Conservation (phyloP, 1,140 invertebrate species). For the Achroia grisella region DNA sequence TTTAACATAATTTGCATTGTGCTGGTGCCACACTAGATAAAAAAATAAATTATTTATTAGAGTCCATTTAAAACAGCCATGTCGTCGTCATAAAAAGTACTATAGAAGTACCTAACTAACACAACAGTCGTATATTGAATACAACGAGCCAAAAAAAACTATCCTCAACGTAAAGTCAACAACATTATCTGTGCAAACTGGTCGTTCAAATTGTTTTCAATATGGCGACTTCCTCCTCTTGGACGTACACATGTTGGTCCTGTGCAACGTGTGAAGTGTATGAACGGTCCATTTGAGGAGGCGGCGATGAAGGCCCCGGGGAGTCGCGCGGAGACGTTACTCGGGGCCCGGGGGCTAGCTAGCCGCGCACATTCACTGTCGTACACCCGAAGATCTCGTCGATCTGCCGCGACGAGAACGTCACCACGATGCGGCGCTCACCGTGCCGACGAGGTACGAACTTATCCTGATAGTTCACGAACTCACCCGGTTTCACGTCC, state of each 20-base stretch:
- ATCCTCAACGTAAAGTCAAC: neutral
- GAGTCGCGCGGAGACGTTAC: constrained; percentile 34
- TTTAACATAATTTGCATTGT: constrained; percentile 38
- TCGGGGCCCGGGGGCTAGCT: constrained; percentile 53
- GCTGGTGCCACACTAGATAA: constrained; percentile 29
- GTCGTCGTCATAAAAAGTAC: constrained; percentile 23
- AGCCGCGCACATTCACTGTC: constrained; percentile 67
- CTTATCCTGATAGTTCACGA: constrained; percentile 73
- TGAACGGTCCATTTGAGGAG: constrained; percentile 43
- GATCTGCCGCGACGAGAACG: constrained; percentile 78
- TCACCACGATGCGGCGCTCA: constrained; percentile 75
- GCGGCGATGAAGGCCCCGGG: constrained; percentile 35
- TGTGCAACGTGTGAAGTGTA: constrained; percentile 39
- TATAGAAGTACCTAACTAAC: neutral
- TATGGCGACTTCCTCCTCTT: constrained; percentile 55
- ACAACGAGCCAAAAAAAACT: neutral
- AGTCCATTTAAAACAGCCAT: constrained; percentile 28
- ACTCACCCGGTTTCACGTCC: constrained; percentile 75
- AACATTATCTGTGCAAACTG: too few relatives aligned
- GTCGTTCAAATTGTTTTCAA: constrained; percentile 35
- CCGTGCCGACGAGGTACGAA: constrained; percentile 74
- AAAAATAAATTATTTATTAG: constrained; percentile 7
- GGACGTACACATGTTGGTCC: constrained; percentile 49
- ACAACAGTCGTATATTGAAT: neutral
- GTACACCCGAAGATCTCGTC: constrained; percentile 76